These are phyloP conservation scores for Xestoiulus laeticollis DNA, from an alignment of 2,888 invertebrate species.

Conservation along the genomic window DNA sequence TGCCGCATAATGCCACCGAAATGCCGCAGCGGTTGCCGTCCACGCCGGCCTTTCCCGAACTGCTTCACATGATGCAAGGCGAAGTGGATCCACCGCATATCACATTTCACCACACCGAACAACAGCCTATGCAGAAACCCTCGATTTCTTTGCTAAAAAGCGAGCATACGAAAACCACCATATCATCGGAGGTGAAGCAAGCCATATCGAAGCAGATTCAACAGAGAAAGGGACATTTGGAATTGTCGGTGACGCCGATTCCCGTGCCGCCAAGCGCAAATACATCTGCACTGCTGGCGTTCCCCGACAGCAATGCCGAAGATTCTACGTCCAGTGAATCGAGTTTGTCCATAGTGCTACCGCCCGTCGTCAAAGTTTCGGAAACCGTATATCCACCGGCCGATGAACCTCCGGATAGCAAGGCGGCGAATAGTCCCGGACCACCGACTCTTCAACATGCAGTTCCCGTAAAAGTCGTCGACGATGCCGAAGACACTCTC, in stretches of 20 bases:
- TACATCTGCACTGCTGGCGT: background rate
- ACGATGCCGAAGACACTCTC: constrained; percentile 47
- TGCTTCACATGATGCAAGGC: background rate
- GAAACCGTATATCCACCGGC: constrained; percentile 35
- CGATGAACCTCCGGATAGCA: background rate
- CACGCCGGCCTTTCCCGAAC: constrained; percentile 19
- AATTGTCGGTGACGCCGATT: background rate
- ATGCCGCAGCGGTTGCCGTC: background rate
- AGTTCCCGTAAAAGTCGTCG: background rate
- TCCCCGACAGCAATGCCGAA: background rate
- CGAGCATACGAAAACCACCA: constrained; percentile 29
- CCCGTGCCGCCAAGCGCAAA: background rate
- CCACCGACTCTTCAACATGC: background rate
- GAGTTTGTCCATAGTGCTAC: background rate
- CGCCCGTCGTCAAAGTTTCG: background rate
- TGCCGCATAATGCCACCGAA: background rate
- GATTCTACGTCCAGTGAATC: background rate
- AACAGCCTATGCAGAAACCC: background rate
- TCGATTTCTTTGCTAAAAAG: constrained; percentile 13
- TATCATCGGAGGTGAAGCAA: constrained; percentile 55
- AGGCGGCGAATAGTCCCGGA: background rate
- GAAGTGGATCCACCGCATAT: background rate
- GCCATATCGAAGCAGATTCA: constrained; percentile 56
- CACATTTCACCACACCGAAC: background rate
- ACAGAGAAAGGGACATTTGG: constrained; percentile 52